A percentile compares a stretch with the other conserved stretches of the same genome.
Conservation (phyloP, 2,113 vertebrate species). For the Sciurus niger region DNA sequence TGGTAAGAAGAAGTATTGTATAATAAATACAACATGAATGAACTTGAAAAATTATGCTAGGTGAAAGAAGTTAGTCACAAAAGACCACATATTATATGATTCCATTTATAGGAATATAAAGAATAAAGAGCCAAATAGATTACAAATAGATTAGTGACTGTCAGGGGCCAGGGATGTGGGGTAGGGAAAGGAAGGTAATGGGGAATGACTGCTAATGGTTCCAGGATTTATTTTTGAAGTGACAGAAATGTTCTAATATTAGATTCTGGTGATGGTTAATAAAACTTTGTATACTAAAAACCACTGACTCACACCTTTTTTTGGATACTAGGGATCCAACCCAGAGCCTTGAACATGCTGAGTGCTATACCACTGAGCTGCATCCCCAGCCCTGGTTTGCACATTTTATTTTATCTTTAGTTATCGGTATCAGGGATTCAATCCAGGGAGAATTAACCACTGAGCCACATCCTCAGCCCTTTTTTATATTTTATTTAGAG, state of each 20-base stretch:
- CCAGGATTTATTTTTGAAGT: not conserved
- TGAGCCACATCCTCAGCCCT: not conserved
- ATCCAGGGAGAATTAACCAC: not conserved
- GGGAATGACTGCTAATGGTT: not conserved
- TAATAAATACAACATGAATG: not conserved
- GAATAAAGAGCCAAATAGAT: not conserved
- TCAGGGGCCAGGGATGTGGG: not conserved
- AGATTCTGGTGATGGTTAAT: not conserved
- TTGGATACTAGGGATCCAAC: too few species aligned
- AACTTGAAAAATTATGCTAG: not conserved
- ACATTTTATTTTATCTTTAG: too few species aligned
- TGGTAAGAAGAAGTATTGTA: not conserved
- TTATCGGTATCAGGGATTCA: not conserved
- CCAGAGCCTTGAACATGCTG: too few species aligned
- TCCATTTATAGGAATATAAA: slow-evolving; percentile 26
- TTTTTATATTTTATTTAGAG: not conserved
- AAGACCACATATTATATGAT: not conserved
- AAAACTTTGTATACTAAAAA: slow-evolving; percentile 21
- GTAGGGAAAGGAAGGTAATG: not conserved
- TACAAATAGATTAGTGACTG: not conserved
- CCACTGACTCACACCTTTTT: not conserved
- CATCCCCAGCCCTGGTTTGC: too few species aligned
- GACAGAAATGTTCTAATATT: slow-evolving; percentile 33
- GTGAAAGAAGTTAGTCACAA: slow-evolving; percentile 17
- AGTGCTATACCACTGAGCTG: too few species aligned